phyloP scores from a whole-genome alignment of 2,888 invertebrate species.

The Ormyrus pomaceus region DNA sequence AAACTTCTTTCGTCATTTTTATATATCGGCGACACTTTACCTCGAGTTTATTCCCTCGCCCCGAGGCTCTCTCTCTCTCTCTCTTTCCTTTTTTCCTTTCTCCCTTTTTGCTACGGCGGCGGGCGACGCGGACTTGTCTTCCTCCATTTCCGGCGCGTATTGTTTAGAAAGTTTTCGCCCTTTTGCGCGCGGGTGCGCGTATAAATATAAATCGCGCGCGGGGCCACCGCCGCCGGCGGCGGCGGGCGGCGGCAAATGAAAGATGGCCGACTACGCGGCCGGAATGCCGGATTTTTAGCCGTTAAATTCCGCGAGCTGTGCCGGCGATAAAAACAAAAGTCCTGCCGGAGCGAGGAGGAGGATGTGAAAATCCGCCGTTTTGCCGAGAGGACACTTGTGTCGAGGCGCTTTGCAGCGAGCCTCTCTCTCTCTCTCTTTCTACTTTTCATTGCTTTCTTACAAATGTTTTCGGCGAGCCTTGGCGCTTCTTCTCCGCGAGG shows the following conservation, averaged over 20 bases:
- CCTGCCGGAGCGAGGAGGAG: background rate
- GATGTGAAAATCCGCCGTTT: background rate
- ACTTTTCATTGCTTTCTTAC: slow-evolving; percentile 12
- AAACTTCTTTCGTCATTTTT: slow-evolving; percentile 49
- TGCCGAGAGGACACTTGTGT: too few relatives aligned
- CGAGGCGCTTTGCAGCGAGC: background rate
- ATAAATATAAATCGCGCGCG: slow-evolving; percentile 53
- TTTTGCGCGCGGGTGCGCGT: slow-evolving; percentile 1
- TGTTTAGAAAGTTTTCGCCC: slow-evolving; percentile 54
- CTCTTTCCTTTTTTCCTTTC: background rate
- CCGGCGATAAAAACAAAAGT: too few relatives aligned
- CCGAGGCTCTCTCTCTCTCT: background rate
- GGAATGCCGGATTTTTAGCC: slow-evolving; percentile 43
- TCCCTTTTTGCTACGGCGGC: background rate
- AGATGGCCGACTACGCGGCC: slow-evolving; percentile 36
- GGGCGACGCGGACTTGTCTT: background rate
- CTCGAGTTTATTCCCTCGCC: slow-evolving; percentile 25
- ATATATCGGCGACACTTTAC: slow-evolving; percentile 44
- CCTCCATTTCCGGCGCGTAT: slow-evolving; percentile 37
- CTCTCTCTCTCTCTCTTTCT: background rate
- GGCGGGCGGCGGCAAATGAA: slow-evolving; percentile 35
- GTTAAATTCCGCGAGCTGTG: slow-evolving; percentile 27
- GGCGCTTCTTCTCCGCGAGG: too few relatives aligned
- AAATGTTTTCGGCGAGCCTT: background rate
- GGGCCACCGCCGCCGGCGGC: background rate